Evolutionary conservation across 2,888 invertebrate genomes (phyloP).

Genomic region (Pogonocherus hispidulus): DNA sequence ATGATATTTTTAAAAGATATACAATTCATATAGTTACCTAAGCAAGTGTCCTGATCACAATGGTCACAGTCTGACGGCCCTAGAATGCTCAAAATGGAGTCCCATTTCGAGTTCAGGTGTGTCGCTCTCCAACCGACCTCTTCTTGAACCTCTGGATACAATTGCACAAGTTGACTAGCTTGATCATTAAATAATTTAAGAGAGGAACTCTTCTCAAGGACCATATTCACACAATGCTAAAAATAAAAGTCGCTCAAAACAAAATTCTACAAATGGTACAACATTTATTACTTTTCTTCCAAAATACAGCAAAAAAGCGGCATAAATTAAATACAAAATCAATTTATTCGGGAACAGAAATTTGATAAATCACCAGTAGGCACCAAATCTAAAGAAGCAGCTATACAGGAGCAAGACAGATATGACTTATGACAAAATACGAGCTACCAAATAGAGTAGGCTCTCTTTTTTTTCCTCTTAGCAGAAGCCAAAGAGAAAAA

Average conservation of each 20-base stretch:
- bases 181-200: conserved; percentile 84
- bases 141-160: conserved; percentile 75
- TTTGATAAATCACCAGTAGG: too few species aligned
- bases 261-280: conserved; percentile 15
- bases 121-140: conserved; percentile 82
- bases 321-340: too few species aligned
- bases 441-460: too few species aligned
- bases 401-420: too few species aligned
- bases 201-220: conserved; percentile 80
- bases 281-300: neutral
- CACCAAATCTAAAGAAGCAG: too few species aligned
- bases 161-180: conserved; percentile 78
- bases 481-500: too few species aligned
- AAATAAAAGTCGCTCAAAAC: conserved; percentile 55
- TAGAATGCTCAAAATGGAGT: conserved; percentile 79
- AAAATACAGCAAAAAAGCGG: too few species aligned
- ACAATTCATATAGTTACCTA: conserved; percentile 57
- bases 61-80: conserved; percentile 71
- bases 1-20: too few species aligned
- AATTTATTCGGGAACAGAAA: too few species aligned
- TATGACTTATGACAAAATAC: too few species aligned
- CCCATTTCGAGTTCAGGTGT: conserved; percentile 85
- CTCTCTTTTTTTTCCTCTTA: too few species aligned
- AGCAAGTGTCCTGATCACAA: conserved; percentile 63
- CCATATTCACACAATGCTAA: conserved; percentile 83